Conservation (phyloP, 1,140 invertebrate species). For the Paracyclopina nana region DNA sequence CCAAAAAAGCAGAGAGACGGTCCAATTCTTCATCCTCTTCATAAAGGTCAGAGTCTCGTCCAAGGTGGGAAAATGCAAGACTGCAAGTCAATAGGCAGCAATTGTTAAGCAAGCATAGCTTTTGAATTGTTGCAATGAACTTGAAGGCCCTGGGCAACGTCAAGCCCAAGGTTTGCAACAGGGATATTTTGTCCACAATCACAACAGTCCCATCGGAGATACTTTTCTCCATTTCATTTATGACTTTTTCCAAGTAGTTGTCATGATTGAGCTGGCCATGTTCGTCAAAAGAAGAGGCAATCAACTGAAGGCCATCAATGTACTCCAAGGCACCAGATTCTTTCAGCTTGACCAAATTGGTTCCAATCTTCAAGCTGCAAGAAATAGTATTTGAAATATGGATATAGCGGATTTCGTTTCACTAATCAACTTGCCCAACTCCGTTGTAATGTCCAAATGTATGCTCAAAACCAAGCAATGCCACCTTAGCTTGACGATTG, state of each 20-base stretch:
- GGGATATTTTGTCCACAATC: neutral
- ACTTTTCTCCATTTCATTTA: neutral
- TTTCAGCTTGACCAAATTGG: neutral
- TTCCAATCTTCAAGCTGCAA: neutral
- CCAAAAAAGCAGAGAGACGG: too few species aligned
- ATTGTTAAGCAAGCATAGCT: too few species aligned
- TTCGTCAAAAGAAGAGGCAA: neutral
- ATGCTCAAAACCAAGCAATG: neutral
- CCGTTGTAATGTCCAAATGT: neutral
- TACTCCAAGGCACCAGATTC: neutral
- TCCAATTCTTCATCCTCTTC: too few species aligned
- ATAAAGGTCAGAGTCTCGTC: too few species aligned
- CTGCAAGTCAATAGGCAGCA: too few species aligned
- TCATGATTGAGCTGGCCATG: neutral
- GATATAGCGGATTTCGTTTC: too few species aligned
- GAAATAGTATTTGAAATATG: too few species aligned
- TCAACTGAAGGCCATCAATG: neutral
- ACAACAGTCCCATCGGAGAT: neutral
- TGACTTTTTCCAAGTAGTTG: neutral
- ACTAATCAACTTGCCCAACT: too few species aligned
- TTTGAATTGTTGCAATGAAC: too few species aligned
- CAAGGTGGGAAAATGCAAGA: too few species aligned
- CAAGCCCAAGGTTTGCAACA: neutral
- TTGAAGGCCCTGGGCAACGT: neutral
- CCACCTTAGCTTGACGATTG: neutral